A percentile compares a stretch with the other conserved stretches of the same genome.
These are phyloP conservation scores for Sus scrofa DNA, from an alignment of 2,113 vertebrate genomes.

Conservation along the genomic window DNA sequence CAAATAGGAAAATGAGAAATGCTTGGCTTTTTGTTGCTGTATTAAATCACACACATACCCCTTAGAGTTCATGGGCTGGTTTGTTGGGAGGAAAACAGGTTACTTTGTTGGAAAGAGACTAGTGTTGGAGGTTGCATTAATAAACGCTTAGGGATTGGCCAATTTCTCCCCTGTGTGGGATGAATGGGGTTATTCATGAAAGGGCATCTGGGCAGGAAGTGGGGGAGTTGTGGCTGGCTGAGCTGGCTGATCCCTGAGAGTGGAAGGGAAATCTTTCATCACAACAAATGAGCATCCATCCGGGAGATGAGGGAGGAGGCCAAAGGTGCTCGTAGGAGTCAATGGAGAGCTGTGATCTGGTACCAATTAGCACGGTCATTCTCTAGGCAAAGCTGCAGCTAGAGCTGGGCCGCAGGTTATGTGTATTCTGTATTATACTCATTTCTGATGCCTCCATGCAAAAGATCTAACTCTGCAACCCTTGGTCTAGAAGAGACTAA, in stretches of 20 bases:
- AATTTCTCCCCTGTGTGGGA: conserved; percentile 25
- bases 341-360: neutral
- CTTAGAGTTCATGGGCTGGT: neutral
- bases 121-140: conserved; percentile 1
- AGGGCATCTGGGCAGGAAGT: conserved; percentile 72
- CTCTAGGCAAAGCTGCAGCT: neutral
- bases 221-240: neutral
- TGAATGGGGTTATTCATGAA: conserved; percentile 74
- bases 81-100: conserved; percentile 24
- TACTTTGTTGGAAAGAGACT: conserved; percentile 58
- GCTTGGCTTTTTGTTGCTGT: neutral
- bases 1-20: neutral
- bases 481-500: neutral
- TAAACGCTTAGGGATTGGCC: conserved; percentile 37
- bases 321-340: conserved; percentile 19
- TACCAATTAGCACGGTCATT: fast-evolving
- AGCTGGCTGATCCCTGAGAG: neutral
- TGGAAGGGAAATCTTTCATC: conserved; percentile 63
- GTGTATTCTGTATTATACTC: neutral
- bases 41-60: neutral
- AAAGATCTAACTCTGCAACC: neutral
- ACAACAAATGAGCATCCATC: conserved; percentile 33
- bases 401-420: neutral
- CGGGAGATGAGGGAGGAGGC: neutral
- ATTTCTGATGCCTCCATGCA: neutral